phyloP scores from a whole-genome alignment of 2,113 vertebrate species.

The Aspidoscelis tigris region DNA sequence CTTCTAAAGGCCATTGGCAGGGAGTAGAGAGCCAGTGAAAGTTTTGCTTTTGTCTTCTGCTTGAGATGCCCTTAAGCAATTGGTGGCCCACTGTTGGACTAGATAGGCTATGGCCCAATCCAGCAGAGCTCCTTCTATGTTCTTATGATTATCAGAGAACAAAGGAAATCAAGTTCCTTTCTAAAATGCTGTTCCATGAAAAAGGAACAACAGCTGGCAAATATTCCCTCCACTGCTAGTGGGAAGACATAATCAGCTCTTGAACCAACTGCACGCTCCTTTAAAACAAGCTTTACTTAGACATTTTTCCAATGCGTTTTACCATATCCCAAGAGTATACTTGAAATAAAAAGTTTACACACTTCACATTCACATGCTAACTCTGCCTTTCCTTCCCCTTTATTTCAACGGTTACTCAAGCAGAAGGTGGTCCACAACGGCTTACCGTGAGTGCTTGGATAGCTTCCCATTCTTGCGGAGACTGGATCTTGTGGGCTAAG shows the following conservation, averaged over 20 bases:
- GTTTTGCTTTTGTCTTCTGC: too few relatives aligned
- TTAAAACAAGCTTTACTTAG: neutral
- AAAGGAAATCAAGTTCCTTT: neutral
- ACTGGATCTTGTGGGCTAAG: constrained; percentile 97
- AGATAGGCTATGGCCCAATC: too few relatives aligned
- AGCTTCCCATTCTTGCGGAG: constrained; percentile 98
- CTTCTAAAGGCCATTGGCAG: too few relatives aligned
- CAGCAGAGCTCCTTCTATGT: too few relatives aligned
- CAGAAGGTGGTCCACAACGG: constrained; percentile 12
- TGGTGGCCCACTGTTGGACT: too few relatives aligned
- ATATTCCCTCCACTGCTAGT: neutral
- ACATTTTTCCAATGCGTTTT: neutral
- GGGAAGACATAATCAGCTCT: too few relatives aligned
- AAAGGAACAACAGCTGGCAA: neutral
- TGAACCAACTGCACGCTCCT: neutral
- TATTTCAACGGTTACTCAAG: neutral
- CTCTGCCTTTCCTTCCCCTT: constrained; percentile 13
- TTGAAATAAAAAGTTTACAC: neutral
- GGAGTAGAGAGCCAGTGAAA: too few relatives aligned
- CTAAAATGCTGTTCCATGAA: neutral
- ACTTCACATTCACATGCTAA: neutral
- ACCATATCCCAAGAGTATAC: neutral
- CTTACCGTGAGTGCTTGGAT: constrained; percentile 93
- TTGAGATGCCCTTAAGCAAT: too few relatives aligned
- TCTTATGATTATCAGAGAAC: neutral